These are phyloP conservation scores for Corydoras maculifer DNA, from an alignment of 2,113 vertebrate species.

Conservation along the genomic window DNA sequence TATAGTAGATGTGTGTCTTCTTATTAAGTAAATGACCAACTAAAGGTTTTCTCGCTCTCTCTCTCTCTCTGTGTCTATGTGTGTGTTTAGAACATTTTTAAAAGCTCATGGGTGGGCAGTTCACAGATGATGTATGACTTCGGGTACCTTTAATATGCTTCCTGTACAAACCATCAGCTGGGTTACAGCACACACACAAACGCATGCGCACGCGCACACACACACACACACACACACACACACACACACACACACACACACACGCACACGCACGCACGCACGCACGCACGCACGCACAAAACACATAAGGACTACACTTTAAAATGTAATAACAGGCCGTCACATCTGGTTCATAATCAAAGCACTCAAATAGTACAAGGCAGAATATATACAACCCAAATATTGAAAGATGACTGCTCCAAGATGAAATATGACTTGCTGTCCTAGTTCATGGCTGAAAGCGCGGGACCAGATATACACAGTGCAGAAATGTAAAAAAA, in stretches of 20 bases:
- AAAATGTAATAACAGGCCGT: slow-evolving; percentile 68
- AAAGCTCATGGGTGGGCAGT: slow-evolving; percentile 48
- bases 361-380: slow-evolving; percentile 67
- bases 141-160: slow-evolving; percentile 65
- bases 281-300: slow-evolving; percentile 13
- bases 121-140: slow-evolving; percentile 67
- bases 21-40: no score
- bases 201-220: not conserved
- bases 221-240: not conserved
- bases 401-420: slow-evolving; percentile 47
- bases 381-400: slow-evolving; percentile 56
- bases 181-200: slow-evolving; percentile 22
- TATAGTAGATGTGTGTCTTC: no score
- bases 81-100: slow-evolving; percentile 34
- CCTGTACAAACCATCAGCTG: slow-evolving; percentile 58
- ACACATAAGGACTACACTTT: not conserved
- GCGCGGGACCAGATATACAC: slow-evolving; percentile 51
- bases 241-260: not conserved
- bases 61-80: slow-evolving; percentile 22
- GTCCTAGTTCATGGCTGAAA: slow-evolving; percentile 25
- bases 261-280: not conserved
- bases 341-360: slow-evolving; percentile 76
- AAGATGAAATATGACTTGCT: slow-evolving; percentile 32
- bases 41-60: no score
- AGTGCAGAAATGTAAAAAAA: slow-evolving; percentile 51